phyloP scores from a whole-genome alignment of 2,888 invertebrate species.

The Icerya purchasi region DNA sequence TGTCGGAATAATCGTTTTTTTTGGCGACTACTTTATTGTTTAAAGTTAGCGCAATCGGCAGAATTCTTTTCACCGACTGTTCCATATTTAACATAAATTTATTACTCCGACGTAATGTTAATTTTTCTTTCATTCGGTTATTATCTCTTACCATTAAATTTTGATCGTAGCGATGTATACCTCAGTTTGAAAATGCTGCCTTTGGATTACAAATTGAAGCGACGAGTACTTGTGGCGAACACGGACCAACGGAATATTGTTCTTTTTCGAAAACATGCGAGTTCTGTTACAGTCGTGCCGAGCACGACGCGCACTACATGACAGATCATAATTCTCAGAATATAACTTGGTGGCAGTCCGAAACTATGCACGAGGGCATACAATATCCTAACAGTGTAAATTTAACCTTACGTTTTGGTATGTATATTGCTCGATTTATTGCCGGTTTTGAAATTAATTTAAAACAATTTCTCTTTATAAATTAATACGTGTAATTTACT shows the following conservation, averaged over 20 bases:
- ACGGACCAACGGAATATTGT: slow-evolving; percentile 59
- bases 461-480: no score
- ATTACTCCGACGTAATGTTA: neutral
- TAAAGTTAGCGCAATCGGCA: no score
- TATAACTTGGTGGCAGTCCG: slow-evolving; percentile 93
- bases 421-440: slow-evolving; percentile 23
- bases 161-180: slow-evolving; percentile 63
- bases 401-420: slow-evolving; percentile 68
- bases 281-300: slow-evolving; percentile 38
- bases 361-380: slow-evolving; percentile 86
- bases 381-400: slow-evolving; percentile 84
- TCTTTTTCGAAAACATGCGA: slow-evolving; percentile 66
- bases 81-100: no score
- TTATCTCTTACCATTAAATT: slow-evolving; percentile 5
- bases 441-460: no score
- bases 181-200: slow-evolving; percentile 91
- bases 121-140: neutral
- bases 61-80: no score
- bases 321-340: slow-evolving; percentile 83
- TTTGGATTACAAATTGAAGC: slow-evolving; percentile 73
- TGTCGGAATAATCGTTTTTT: no score
- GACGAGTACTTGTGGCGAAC: slow-evolving; percentile 86
- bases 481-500: no score
- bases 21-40: no score
- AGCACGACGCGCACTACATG: slow-evolving; percentile 51